phyloP scores from a whole-genome alignment of 2,888 invertebrate species.

The Tubulanus polymorphus region DNA sequence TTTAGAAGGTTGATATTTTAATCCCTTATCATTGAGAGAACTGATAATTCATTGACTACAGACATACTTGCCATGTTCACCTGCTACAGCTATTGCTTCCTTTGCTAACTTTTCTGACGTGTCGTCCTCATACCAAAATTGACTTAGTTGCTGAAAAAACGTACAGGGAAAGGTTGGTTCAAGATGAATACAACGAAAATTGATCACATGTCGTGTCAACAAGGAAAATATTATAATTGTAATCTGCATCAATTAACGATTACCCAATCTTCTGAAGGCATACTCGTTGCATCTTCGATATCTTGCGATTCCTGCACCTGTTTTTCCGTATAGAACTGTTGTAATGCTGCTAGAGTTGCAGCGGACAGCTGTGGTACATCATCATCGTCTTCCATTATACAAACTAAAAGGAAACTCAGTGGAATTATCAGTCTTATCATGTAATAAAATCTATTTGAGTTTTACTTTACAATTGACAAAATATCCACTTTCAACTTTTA shows the following conservation, averaged over 20 bases:
- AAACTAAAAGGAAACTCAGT: too few species aligned
- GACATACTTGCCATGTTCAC: conserved; percentile 56
- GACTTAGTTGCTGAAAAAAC: conserved; percentile 77
- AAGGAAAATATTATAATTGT: neutral
- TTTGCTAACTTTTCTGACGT: conserved; percentile 72
- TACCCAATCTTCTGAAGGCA: conserved; percentile 25
- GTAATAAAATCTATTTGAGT: too few species aligned
- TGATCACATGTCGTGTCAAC: too few species aligned
- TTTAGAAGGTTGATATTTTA: conserved; percentile 1
- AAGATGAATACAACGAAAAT: neutral
- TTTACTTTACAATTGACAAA: too few species aligned
- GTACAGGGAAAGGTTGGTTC: neutral
- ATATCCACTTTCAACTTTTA: too few species aligned
- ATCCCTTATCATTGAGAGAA: neutral
- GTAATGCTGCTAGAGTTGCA: conserved; percentile 34
- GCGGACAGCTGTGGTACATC: conserved; percentile 24
- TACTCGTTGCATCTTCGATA: neutral
- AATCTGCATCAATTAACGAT: neutral
- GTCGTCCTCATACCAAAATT: conserved; percentile 90
- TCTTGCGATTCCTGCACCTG: conserved; percentile 17
- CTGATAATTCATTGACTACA: neutral
- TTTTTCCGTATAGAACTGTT: conserved; percentile 37
- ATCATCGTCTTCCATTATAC: conserved; percentile 22
- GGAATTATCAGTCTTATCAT: too few species aligned
- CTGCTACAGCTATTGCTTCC: conserved; percentile 62